Base-by-base conservation (phyloP, 2,888 invertebrate species). In the Hemicrepidius hirtus region DNA sequence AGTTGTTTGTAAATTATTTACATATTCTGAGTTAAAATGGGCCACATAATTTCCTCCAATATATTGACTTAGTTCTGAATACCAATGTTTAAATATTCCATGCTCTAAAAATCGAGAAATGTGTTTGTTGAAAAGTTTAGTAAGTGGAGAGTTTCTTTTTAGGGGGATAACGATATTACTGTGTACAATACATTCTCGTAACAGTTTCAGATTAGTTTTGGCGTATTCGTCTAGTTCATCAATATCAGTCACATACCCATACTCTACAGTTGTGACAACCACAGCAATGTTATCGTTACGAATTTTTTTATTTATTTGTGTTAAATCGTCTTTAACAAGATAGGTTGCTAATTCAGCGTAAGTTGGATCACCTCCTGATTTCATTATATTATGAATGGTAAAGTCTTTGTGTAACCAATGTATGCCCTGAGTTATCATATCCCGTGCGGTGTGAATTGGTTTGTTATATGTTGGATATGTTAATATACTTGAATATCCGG, bases 11-110 rank as follows among this genome's bases (percentile, higher is more conserved):
- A 21, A 3, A 35, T 53, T 46, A 37, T 21, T 35, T 9, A 32
- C n/a, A 13, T 32, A 32, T 3, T 9, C 18, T 6, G 13, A 28
- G 16, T 28, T 12, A 32, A 55, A 55, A 32, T 69, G 49, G 13
- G 20, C 12, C 75, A 75, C 74, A 37, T 72, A 57, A 18, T 16
- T 49, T 10, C 16, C 4, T 3, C 4, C 20, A 7, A 12, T 3
- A 10, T 49, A 3, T 35, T 55, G 13, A 12, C n/a, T 9, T 12
- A 72, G 59, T n/a, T 44, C n/a, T 9, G 1, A 76, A 78, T 74
- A 72, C 80, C 80, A 80, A n/a, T 76, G 64, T 16, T 68, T 46
- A 1, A 78, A 62, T 2, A 80, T 66, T 24, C 81, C 81, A 62
- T 73, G 62, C 18, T 78, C 78, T 0, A 77, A 50, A 60, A 77